A percentile compares a stretch with the other conserved stretches of the same genome.
These are phyloP conservation scores for Drosophila atripex DNA, from an alignment of 2,888 invertebrate species.

Conservation along the genomic window DNA sequence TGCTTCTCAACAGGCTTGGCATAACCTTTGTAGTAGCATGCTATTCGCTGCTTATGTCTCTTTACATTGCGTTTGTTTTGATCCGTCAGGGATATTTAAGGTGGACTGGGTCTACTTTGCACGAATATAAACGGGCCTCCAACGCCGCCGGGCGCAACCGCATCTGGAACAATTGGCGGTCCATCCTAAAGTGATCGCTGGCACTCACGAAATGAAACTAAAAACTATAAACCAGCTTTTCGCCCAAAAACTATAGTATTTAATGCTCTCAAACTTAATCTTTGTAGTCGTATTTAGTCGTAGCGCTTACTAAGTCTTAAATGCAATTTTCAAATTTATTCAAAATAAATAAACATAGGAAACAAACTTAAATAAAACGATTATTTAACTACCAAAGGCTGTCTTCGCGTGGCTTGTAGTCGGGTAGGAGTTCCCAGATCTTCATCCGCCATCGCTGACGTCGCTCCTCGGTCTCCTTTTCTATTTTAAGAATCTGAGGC, in stretches of 20 bases:
- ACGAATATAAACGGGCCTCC: constrained; percentile 83
- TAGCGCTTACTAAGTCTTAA: constrained; percentile 30
- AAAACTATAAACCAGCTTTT: constrained; percentile 8
- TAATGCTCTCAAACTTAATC: constrained; percentile 23
- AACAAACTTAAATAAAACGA: constrained; percentile 14
- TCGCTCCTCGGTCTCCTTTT: constrained; percentile 88
- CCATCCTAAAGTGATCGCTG: constrained; percentile 65
- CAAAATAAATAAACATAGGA: constrained; percentile 25
- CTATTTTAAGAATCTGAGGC: constrained; percentile 87
- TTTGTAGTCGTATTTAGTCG: constrained; percentile 30
- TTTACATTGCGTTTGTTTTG: constrained; percentile 85
- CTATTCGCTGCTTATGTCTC: constrained; percentile 84
- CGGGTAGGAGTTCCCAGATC: constrained; percentile 89
- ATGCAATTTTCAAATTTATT: constrained; percentile 31
- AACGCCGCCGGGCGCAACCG: constrained; percentile 69
- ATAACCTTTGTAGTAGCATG: constrained; percentile 86
- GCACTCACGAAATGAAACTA: background rate
- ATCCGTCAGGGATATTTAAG: constrained; percentile 84
- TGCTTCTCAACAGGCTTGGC: constrained; percentile 84
- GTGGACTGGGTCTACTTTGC: constrained; percentile 84
- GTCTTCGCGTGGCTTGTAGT: constrained; percentile 86
- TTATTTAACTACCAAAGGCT: constrained; percentile 59
- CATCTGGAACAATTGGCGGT: constrained; percentile 74
- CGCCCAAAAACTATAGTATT: constrained; percentile 31
- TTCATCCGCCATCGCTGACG: constrained; percentile 89